These are phyloP conservation scores for Orius insidiosus DNA, from an alignment of 1,140 invertebrate species.

Conservation along the genomic window DNA sequence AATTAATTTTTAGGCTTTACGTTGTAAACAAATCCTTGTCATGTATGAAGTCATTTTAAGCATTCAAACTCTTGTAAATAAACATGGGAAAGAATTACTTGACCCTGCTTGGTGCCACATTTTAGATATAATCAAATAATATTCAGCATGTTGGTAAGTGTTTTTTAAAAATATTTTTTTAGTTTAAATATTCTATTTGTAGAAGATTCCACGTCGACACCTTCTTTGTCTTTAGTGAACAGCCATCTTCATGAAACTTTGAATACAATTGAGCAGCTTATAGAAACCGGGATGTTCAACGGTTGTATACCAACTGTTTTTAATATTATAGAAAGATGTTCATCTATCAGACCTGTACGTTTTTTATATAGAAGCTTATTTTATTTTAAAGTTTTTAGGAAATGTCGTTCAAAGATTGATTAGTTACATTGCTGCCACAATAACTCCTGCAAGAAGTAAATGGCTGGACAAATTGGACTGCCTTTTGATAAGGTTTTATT, in stretches of 20 bases:
- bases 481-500: constrained; percentile 51
- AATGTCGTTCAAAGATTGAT: constrained; percentile 51
- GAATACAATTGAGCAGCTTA: constrained; percentile 51
- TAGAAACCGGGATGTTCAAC: constrained; percentile 44
- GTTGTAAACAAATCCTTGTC: constrained; percentile 54
- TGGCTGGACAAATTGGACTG: constrained; percentile 47
- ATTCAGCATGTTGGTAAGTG: constrained; percentile 39
- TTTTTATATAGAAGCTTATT: constrained; percentile 11
- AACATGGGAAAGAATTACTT: constrained; percentile 51
- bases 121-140: constrained; percentile 51
- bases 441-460: constrained; percentile 40
- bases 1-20: constrained; percentile 38
- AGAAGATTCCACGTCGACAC: not conserved
- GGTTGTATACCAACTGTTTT: constrained; percentile 56
- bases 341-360: constrained; percentile 37
- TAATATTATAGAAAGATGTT: constrained; percentile 58
- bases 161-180: constrained; percentile 9
- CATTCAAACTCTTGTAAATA: constrained; percentile 59
- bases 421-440: constrained; percentile 36
- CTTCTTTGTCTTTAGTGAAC: constrained; percentile 21
- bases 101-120: constrained; percentile 73
- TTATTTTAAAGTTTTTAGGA: constrained; percentile 31
- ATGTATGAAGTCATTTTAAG: constrained; percentile 73
- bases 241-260: constrained; percentile 57
- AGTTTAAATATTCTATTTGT: not conserved